A percentile compares a stretch with the other conserved stretches of the same genome.
These are phyloP conservation scores for Lutra lutra DNA, from an alignment of 2,797 vertebrate species.

Conservation along the genomic window DNA sequence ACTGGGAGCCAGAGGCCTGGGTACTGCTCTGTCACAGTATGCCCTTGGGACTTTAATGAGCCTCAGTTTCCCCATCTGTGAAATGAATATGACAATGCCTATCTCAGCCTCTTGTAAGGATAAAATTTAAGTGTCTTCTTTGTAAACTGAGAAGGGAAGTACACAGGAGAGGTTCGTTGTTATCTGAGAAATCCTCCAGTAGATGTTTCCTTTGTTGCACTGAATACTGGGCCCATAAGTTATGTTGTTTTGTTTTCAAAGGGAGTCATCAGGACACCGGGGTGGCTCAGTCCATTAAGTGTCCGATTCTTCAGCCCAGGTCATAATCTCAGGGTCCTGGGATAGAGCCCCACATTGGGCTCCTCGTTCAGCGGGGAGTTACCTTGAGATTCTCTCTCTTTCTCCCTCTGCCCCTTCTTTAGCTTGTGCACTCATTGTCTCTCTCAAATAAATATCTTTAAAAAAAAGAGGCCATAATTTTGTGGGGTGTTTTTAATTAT, in stretches of 20 bases:
- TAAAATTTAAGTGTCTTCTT: conserved; percentile 18
- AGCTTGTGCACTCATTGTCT: not conserved
- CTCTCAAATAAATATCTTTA: not conserved
- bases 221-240: not conserved
- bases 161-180: not conserved
- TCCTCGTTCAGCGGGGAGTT: not conserved
- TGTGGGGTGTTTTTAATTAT: not conserved
- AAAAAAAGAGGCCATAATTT: not conserved
- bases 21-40: not conserved
- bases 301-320: not conserved
- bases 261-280: not conserved
- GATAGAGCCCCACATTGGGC: not conserved
- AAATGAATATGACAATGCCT: not conserved
- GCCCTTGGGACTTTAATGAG: not conserved
- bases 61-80: not conserved
- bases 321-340: not conserved
- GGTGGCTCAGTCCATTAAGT: not conserved
- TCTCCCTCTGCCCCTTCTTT: not conserved
- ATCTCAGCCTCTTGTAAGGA: not conserved
- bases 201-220: not conserved
- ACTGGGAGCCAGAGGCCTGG: not conserved
- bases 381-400: not conserved
- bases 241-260: not conserved
- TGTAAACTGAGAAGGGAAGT: not conserved
- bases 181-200: not conserved